A percentile compares a stretch with the other conserved stretches of the same genome.
Evolutionary conservation across 2,113 vertebrate genomes (phyloP).

Genomic region (Rana temporaria): DNA sequence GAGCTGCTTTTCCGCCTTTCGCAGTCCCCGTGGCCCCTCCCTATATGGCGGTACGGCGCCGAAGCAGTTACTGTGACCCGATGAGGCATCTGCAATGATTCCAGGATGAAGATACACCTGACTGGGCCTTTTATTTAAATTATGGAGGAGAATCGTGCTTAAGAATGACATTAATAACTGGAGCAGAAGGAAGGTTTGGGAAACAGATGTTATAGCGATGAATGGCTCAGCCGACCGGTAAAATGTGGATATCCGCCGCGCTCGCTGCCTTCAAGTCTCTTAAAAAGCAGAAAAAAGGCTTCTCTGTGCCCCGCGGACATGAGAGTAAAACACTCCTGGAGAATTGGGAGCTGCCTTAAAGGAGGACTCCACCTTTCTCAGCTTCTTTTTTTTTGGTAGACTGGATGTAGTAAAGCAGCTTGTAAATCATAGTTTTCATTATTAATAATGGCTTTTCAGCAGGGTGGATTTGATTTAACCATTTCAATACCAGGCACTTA

Average conservation of each 20-base stretch:
- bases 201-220: slow-evolving; percentile 50
- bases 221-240: slow-evolving; percentile 46
- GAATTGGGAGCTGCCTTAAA: not conserved
- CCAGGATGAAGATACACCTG: slow-evolving; percentile 31
- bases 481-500: too few species aligned
- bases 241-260: slow-evolving; percentile 29
- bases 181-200: slow-evolving; percentile 50
- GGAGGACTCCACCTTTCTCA: too few species aligned
- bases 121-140: slow-evolving; percentile 40
- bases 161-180: slow-evolving; percentile 51
- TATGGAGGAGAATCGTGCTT: slow-evolving; percentile 41
- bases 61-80: slow-evolving; percentile 3
- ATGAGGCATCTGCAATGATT: not conserved
- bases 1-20: too few species aligned
- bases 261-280: not conserved
- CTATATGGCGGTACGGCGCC: not conserved
- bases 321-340: not conserved
- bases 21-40: too few species aligned
- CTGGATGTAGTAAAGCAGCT: too few species aligned
- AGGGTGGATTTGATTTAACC: too few species aligned
- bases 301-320: not conserved
- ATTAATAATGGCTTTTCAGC: too few species aligned
- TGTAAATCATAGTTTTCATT: too few species aligned
- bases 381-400: too few species aligned
- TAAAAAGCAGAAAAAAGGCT: slow-evolving; percentile 16